A percentile compares a stretch with the other conserved stretches of the same genome.
These are phyloP conservation scores for Bimastos eiseni DNA, from an alignment of 2,888 invertebrate species.

Conservation along the genomic window DNA sequence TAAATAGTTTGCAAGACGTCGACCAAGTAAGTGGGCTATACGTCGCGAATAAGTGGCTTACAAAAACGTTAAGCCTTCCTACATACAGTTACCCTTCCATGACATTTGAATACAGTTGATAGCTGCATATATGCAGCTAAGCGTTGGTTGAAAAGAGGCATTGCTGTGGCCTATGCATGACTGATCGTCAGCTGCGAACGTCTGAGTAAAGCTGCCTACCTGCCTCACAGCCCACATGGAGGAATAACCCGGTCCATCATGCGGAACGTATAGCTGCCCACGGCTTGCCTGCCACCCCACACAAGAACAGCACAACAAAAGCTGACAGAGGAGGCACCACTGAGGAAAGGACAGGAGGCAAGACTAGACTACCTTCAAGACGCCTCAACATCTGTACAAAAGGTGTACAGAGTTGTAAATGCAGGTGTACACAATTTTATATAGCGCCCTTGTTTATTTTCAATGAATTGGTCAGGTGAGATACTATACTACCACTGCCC, in stretches of 20 bases:
- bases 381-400: background rate
- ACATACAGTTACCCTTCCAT: background rate
- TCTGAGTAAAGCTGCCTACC: background rate
- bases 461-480: no score
- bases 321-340: background rate
- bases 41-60: background rate
- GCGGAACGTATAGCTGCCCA: background rate
- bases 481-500: no score
- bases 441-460: no score
- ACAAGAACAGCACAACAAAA: background rate
- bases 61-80: background rate
- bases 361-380: no score
- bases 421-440: no score
- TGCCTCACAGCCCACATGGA: background rate
- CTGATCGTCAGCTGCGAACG: background rate
- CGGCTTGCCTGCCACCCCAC: background rate
- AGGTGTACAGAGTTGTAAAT: background rate
- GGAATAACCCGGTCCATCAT: background rate
- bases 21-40: background rate
- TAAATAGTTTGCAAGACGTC: background rate
- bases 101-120: background rate
- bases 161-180: background rate
- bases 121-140: background rate
- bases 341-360: background rate
- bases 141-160: constrained; percentile 1